These are phyloP conservation scores for Andricus curvator DNA, from an alignment of 2,888 invertebrate species.

Conservation along the genomic window DNA sequence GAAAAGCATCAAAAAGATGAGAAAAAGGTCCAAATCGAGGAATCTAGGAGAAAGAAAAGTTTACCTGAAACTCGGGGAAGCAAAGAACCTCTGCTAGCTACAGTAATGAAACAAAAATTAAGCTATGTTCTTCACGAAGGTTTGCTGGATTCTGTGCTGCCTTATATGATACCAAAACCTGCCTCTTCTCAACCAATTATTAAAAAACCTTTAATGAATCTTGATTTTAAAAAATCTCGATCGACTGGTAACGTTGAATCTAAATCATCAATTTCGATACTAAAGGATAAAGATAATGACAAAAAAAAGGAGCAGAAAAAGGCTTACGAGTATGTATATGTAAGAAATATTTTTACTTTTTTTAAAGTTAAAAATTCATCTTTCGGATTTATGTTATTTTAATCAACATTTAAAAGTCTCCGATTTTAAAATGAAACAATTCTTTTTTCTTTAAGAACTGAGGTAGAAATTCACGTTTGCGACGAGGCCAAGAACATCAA, in stretches of 20 bases:
- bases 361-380: too few relatives aligned
- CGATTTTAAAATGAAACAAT: conserved; percentile 13
- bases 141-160: conserved; percentile 89
- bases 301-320: conserved; percentile 70
- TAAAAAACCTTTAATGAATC: conserved; percentile 78
- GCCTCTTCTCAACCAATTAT: conserved; percentile 81
- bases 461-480: conserved; percentile 96
- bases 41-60: conserved; percentile 24
- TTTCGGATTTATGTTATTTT: not conserved
- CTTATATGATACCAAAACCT: conserved; percentile 85
- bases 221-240: conserved; percentile 68
- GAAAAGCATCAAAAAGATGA: conserved; percentile 5
- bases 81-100: conserved; percentile 65
- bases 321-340: conserved; percentile 65
- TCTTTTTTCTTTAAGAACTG: conserved; percentile 80
- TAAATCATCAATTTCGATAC: conserved; percentile 38
- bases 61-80: conserved; percentile 42
- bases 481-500: conserved; percentile 95
- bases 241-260: conserved; percentile 48
- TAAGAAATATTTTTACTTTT: conserved; percentile 16
- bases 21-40: conserved; percentile 34
- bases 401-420: not conserved
- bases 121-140: conserved; percentile 89
- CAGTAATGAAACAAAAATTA: conserved; percentile 75
- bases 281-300: conserved; percentile 59